Conservation (phyloP, 2,888 invertebrate species). For the Stenodera caucasica region DNA sequence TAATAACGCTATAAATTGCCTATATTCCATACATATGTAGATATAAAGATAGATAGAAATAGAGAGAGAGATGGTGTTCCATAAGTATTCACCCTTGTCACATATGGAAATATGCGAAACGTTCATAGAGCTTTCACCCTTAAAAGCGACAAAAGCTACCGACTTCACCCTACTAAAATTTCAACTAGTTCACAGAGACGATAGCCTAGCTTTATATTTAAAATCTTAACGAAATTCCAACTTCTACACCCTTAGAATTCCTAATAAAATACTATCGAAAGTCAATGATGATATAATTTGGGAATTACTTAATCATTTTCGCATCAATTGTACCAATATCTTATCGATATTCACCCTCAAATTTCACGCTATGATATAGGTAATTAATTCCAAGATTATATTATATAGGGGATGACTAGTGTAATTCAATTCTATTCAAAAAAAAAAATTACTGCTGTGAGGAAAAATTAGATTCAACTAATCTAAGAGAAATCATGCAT, state of each 20-base stretch:
- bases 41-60: not conserved
- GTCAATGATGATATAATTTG: conserved; percentile 35
- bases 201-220: conserved; percentile 38
- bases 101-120: conserved; percentile 40
- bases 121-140: conserved; percentile 31
- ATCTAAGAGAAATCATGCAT: not conserved
- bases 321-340: conserved; percentile 21
- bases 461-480: too few relatives aligned
- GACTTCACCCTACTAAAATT: conserved; percentile 33
- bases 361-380: conserved; percentile 11
- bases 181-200: conserved; percentile 14
- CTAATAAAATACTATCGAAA: conserved; percentile 36
- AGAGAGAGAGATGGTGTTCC: conserved; percentile 39
- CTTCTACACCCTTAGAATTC: conserved; percentile 32
- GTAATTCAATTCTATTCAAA: not conserved
- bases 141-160: conserved; percentile 37
- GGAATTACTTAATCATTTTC: conserved; percentile 36
- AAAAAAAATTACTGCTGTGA: not conserved
- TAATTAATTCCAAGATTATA: not conserved
- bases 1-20: too few relatives aligned
- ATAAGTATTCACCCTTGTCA: conserved; percentile 44
- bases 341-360: conserved; percentile 20
- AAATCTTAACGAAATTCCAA: conserved; percentile 45
- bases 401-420: not conserved
- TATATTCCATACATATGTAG: too few relatives aligned